Percentiles rank a stretch among this genome's conserved stretches.
phyloP scores from a whole-genome alignment of 2,888 invertebrate species.

The Phragmatobia fuliginosa region DNA sequence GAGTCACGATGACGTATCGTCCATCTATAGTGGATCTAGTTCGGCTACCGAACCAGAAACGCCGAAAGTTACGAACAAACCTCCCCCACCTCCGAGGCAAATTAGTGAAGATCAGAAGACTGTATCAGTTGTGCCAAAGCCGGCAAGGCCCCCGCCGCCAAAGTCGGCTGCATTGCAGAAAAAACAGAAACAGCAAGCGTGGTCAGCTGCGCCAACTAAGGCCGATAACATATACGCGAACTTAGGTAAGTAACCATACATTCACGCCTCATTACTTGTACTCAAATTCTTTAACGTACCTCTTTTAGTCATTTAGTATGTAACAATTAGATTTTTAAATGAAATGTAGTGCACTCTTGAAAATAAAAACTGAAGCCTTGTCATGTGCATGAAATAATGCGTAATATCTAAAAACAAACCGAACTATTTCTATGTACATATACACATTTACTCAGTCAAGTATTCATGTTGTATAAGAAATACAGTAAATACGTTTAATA shows the following conservation, averaged over 20 bases:
- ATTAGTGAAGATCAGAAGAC: constrained; percentile 81
- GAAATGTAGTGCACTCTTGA: neutral
- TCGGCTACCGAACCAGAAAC: constrained; percentile 73
- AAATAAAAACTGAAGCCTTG: neutral
- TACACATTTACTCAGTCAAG: neutral
- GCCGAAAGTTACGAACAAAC: constrained; percentile 85
- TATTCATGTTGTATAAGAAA: neutral
- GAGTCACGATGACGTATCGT: constrained; percentile 86
- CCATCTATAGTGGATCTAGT: constrained; percentile 80
- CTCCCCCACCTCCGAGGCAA: constrained; percentile 92
- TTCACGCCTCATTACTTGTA: neutral
- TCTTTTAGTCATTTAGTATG: neutral
- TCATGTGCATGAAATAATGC: neutral
- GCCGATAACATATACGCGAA: constrained; percentile 92
- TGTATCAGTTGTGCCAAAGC: constrained; percentile 86
- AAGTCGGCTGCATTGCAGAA: constrained; percentile 89
- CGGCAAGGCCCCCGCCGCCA: constrained; percentile 91
- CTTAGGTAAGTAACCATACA: constrained; percentile 86
- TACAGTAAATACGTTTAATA: neutral
- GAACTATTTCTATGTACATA: neutral
- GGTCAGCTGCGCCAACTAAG: constrained; percentile 74
- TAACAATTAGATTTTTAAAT: neutral
- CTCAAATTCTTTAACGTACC: neutral
- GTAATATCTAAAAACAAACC: neutral
- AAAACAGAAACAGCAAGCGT: constrained; percentile 86